Evolutionary conservation across 2,113 vertebrate species (phyloP), one percentile per base, ranked within the genome.

Genomic region (Aplodontia rufa): DNA sequence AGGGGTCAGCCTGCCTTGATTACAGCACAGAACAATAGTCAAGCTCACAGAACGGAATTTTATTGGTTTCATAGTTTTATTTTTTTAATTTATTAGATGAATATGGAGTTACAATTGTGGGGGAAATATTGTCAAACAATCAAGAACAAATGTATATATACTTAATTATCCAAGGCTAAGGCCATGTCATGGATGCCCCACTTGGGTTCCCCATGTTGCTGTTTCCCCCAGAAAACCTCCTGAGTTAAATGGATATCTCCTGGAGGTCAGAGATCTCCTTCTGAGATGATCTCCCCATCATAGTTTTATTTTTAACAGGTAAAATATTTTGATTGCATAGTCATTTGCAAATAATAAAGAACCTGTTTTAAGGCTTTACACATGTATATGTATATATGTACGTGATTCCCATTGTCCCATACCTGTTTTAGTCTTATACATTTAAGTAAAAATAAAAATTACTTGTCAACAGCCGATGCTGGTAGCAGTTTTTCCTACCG

Each of bases 391-490:
- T 64, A 9, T 62, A 55, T 3, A 51, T 42, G 5, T 17, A 42
- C 17, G 26, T 51, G 37, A 7, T 62, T 45, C 53, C 42, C 55
- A 40, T 62, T 37, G 47, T 51, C 47, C 35, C 76, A 32, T 58
- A 93, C 32, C 13, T 20, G 30, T 49, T 83, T 74, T 64, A 22
- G 32, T 58, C 83, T 66, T 45, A 26, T 35, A 6, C 79, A 69
- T 91, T 22, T 91, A 90, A 92, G 28, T 87, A 83, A 83, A 94
- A 90, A 28, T 62, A 68, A 19, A 81, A 81, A 89, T 13, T 74
- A 74, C 22, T 71, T 58, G 58, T 45, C 53, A 81, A 45, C 12
- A 82, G 30, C 20, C 53, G 58, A 74, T 47, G 32, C 69, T 91
- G 30, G 49, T 49, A 32, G 9, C 24, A 66, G n/a, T 5, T 58